Conservation (phyloP, 2,113 vertebrate species). For the Anguilla japonica region DNA sequence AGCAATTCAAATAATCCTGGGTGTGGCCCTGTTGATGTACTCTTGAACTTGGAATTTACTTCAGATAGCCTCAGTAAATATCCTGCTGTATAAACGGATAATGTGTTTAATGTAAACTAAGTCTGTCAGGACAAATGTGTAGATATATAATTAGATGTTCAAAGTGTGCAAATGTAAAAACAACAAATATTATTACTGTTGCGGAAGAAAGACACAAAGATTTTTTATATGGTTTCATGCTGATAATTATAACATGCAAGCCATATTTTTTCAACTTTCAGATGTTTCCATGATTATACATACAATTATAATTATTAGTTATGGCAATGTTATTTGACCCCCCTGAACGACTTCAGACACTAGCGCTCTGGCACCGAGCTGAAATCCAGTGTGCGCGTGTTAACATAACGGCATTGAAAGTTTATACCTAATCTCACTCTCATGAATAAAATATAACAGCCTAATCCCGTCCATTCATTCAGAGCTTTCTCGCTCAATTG, state of each 20-base stretch:
- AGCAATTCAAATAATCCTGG: neutral
- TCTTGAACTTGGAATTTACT: neutral
- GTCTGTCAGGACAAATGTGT: neutral
- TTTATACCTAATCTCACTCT: conserved; percentile 58
- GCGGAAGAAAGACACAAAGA: neutral
- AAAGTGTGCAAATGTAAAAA: neutral
- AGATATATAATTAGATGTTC: neutral
- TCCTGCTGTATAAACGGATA: neutral
- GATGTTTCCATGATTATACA: neutral
- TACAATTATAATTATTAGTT: neutral
- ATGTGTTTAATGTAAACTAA: neutral
- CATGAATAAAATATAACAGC: conserved; percentile 62
- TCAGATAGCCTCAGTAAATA: neutral
- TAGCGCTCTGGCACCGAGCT: neutral
- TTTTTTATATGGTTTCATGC: neutral
- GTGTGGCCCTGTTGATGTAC: neutral
- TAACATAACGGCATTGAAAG: conserved; percentile 30
- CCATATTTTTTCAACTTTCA: neutral
- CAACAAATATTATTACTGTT: neutral
- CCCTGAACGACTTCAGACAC: conserved; percentile 16
- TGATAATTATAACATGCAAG: no score
- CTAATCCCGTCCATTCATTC: conserved; percentile 59
- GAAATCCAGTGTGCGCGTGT: conserved; percentile 35
- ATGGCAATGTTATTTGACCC: neutral
- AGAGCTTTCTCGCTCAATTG: conserved; percentile 47